Percentiles rank a stretch among this genome's conserved stretches.
Conservation (phyloP, 1,140 invertebrate genomes). For the Trachelipus rathkii region DNA sequence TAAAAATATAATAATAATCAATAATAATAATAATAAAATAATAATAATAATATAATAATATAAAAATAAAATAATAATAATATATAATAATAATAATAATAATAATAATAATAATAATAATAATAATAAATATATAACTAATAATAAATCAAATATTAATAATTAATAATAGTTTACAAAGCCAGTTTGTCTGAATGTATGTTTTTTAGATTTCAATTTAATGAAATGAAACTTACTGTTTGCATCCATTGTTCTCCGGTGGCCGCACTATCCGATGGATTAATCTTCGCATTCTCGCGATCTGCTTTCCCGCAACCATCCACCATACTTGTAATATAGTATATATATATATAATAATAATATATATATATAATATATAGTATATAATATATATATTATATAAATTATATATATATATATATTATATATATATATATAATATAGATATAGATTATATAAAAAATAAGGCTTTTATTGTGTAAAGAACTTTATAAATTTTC, state of each 20-base stretch:
- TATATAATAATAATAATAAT: too few species aligned
- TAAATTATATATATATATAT: slow-evolving; percentile 14
- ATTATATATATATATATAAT: background rate
- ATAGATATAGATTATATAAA: too few species aligned
- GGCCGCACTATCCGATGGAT: slow-evolving; percentile 95
- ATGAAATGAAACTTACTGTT: slow-evolving; percentile 97
- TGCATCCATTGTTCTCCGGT: slow-evolving; percentile 99
- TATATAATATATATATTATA: background rate
- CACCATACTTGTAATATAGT: slow-evolving; percentile 70
- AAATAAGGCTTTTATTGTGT: too few species aligned
- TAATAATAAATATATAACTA: too few species aligned
- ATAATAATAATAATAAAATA: too few species aligned
- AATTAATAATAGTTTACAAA: slow-evolving; percentile 72
- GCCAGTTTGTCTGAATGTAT: slow-evolving; percentile 99
- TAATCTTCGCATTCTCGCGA: slow-evolving; percentile 99
- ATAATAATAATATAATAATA: too few species aligned
- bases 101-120: too few species aligned
- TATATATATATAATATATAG: too few species aligned
- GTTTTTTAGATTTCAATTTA: slow-evolving; percentile 97
- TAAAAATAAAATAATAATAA: too few species aligned
- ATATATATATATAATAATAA: background rate
- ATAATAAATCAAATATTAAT: too few species aligned
- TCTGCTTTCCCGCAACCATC: slow-evolving; percentile 98
- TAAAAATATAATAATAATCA: too few species aligned
- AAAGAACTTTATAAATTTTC: too few species aligned